Evolutionary conservation across 2,113 vertebrate species (phyloP), one percentile per base, ranked within the genome.

Genomic region (Hypomesus transpacificus): DNA sequence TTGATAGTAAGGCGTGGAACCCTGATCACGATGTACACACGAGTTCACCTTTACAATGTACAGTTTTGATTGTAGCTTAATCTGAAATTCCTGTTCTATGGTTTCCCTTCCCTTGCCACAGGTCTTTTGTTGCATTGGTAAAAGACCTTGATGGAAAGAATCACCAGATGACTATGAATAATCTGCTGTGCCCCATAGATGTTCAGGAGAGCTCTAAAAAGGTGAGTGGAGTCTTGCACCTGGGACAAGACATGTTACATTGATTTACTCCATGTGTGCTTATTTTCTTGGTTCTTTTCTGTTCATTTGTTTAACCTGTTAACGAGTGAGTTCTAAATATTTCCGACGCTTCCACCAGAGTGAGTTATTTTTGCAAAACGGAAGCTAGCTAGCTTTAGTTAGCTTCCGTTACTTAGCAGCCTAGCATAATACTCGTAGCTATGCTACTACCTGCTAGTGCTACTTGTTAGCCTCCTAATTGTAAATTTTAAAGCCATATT

Each of bases 71-170:
- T 14, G 52, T 53, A n/a, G 53, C 57, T 59, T 13, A 11, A 20
- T 24, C 57, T 59, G 20, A 69, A 28, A 69, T 18, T 18, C 56
- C 34, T 8, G 26, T 28, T 3, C 2, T 31, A 6, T 70, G 13
- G 13, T 20, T 46, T 66, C 13, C 4, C 16, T 46, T 75, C 1
- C 70, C 2, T 71, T 52, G 21, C 76, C 54, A 51, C 82, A 98
- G 97, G 82, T 95, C 96, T 1, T 96, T 98, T 74, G 92, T 93
- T 84, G 86, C 98, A 57, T 79, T 98, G n/a, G 94, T 98, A 51
- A 96, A 95, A 85, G 93, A 97, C 68, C 90, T 99, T 31, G 94
- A 94, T 75, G 94, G 94, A 18, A 98, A 96, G 88, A 98, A 94
- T 81, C 94, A 99, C 69, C 93, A 96, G 79, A 95, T 98, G 95